Evolutionary conservation across 2,797 vertebrate species (phyloP), one percentile per base, ranked within the genome.

Genomic region (Lerista edwardsae): DNA sequence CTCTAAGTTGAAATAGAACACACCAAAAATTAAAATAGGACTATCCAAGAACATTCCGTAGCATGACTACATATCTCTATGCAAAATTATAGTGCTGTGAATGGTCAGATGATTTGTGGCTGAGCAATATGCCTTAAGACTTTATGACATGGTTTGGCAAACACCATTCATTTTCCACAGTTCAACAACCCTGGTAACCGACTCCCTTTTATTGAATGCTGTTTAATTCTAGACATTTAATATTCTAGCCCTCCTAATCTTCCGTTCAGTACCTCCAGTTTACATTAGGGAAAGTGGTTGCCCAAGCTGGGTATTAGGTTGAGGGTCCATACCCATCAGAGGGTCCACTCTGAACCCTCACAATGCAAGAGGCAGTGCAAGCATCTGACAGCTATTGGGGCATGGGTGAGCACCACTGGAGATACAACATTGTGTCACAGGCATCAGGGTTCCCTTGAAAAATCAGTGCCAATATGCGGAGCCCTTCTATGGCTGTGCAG

Each of bases 31-130:
- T 80, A 31, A 76, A 85, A 2, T 0, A 3, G 0, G 77, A 25
- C 57, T 39, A 6, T 36, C 87, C 85, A 83, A 76, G 81, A 76
- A 82, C 2, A 6, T 39, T 61, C 65, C 84, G 0, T 1, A 10
- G 2, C 1, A 85, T 6, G 25, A 91, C 92, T 90, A 64, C 84
- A 69, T 79, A 2, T 84, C 61, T 90, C 87, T 88, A 72, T 88
- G 88, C 74, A 25, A 15, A 73, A 82, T 85, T 64, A 62, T 15
- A 74, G 41, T 44, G 5, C 75, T 82, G 0, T 0, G 75, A 74
- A 86, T 39, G 82, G 74, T 86, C 65, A 64, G 57, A 59, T 87
- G 84, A 86, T 93, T 79, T 1, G 55, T 39, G 39, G 0, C 79
- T 41, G 55, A 88, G 75, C 64, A 68, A 1, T 14, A 17, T 7